These are phyloP conservation scores for Chrysomallon squamiferum DNA, from an alignment of 1,140 invertebrate genomes.

Conservation along the genomic window DNA sequence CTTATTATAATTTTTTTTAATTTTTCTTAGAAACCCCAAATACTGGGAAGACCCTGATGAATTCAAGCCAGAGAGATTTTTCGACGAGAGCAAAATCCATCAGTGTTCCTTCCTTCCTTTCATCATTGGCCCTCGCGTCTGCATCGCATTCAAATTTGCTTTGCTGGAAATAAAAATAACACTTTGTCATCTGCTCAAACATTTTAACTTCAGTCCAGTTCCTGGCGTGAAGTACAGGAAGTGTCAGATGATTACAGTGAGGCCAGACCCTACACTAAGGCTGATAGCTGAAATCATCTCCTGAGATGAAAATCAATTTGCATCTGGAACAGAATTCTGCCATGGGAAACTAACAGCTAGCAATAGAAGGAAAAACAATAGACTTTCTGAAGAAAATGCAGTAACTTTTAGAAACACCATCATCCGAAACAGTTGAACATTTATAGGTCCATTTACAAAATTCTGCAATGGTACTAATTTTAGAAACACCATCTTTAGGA, in stretches of 20 bases:
- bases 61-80: constrained; percentile 37
- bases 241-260: constrained; percentile 19
- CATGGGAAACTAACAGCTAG: too few relatives aligned
- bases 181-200: constrained; percentile 20
- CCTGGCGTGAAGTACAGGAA: constrained; percentile 25
- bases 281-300: background rate
- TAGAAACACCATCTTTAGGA: too few relatives aligned
- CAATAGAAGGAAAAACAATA: too few relatives aligned
- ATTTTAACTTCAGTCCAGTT: constrained; percentile 24
- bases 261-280: constrained; percentile 22
- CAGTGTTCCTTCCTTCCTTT: constrained; percentile 34
- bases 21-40: constrained; percentile 19
- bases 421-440: too few relatives aligned
- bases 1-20: too few relatives aligned
- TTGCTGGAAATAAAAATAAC: constrained; percentile 41
- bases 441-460: too few relatives aligned
- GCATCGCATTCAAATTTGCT: constrained; percentile 43
- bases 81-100: constrained; percentile 13
- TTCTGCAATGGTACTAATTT: too few relatives aligned
- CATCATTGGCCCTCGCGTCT: constrained; percentile 37
- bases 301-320: too few relatives aligned
- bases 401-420: too few relatives aligned
- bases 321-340: too few relatives aligned
- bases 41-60: constrained; percentile 35
- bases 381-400: too few relatives aligned